Evolutionary conservation across 30 jellyfish, hydroid and myxozoan genomes (phyloP).

Genomic region (Cassiopea xamachana): DNA sequence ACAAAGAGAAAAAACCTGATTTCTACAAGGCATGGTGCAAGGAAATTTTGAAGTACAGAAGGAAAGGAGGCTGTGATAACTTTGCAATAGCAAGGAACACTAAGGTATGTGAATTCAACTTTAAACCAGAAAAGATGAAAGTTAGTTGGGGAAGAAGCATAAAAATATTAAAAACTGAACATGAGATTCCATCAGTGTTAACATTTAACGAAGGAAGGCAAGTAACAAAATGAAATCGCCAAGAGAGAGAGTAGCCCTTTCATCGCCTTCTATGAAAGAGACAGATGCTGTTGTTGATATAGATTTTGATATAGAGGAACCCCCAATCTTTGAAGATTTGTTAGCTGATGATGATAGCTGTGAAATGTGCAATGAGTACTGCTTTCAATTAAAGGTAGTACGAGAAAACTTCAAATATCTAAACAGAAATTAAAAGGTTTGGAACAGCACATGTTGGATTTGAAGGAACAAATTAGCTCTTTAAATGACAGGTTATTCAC

Average conservation of each 20-base stretch:
- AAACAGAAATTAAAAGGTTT: too few species aligned
- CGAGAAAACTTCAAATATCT: too few species aligned
- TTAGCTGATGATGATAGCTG: not conserved
- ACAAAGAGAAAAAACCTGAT: slow-evolving; percentile 7
- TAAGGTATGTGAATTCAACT: not conserved
- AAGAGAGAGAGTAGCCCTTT: not conserved
- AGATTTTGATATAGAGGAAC: not conserved
- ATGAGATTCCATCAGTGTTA: not conserved
- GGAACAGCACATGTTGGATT: too few species aligned
- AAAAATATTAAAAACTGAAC: not conserved
- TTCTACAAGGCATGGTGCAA: not conserved
- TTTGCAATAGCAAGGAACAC: not conserved
- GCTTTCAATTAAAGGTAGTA: too few species aligned
- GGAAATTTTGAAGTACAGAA: not conserved
- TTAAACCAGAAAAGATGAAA: not conserved
- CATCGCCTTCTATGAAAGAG: not conserved
- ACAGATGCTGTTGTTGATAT: not conserved
- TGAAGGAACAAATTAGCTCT: too few species aligned
- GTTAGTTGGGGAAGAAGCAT: not conserved
- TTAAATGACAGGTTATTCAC: too few species aligned
- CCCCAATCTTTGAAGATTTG: not conserved
- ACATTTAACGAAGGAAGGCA: not conserved
- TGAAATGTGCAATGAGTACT: too few species aligned
- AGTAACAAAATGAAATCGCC: not conserved
- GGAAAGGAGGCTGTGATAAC: not conserved